Evolutionary conservation across 2,113 vertebrate species (phyloP), one percentile per base, ranked within the genome.

Genomic region (Pelodiscus sinensis): DNA sequence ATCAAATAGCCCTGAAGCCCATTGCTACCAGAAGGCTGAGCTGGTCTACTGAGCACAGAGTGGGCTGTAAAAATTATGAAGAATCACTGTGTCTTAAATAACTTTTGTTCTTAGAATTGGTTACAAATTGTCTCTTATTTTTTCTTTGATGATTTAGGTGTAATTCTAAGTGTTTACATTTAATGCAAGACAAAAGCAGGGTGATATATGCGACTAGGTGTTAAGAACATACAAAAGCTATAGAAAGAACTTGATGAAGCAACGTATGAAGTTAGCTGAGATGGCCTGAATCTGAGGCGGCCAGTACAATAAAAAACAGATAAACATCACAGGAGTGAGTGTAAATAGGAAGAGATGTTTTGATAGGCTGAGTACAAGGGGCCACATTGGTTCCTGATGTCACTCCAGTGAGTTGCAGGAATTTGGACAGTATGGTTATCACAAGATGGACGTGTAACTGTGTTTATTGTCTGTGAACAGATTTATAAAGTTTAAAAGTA

Each of bases 231-330:
- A 38, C 13, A 38, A 24, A 73, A 80, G 84, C 80, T 71, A 24
- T 79, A 60, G 88, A 4, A 7, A 7, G 55, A 80, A 78, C 62
- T 81, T 79, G 50, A 79, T 54, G 2, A 4, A 55, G 51, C 25
- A n/a, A 84, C 91, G 84, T 85, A 50, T 88, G 44, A 35, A 3
- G 6, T 78, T 50, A 2, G 52, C 88, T 94, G 44, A 44, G 44
- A 44, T 44, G 4, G 44, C 44, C 85, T 79, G 55, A 83, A 87
- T 44, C 35, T 90, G 55, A 85, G 88, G 90, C 84, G 10, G 78
- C 92, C 54, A 19, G 27, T 84, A 90, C 62, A 87, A 85, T 87
- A 85, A 88, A 94, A 94, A 94, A 68, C 8, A n/a, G 65, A 68
- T 68, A 7, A n/a, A 68, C 15, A 68, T 8, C n/a, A 14, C 14